These are phyloP conservation scores for Nerophis lumbriciformis DNA, from an alignment of 2,113 vertebrate genomes.

Conservation along the genomic window DNA sequence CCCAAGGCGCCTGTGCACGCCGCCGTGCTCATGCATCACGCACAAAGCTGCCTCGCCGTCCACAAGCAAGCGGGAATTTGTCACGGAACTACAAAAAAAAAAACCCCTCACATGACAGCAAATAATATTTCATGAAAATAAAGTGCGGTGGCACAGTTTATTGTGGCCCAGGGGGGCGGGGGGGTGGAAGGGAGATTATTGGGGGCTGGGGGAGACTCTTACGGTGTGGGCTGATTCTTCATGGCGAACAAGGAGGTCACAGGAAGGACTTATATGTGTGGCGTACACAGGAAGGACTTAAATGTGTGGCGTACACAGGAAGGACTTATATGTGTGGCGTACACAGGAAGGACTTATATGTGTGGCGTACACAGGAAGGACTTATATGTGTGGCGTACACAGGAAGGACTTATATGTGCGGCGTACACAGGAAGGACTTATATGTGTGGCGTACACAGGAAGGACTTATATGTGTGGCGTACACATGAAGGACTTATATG, in stretches of 20 bases:
- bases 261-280: slow-evolving; percentile 5
- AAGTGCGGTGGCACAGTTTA: slow-evolving; percentile 83
- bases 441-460: slow-evolving; percentile 10
- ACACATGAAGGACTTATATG: slow-evolving; percentile 16
- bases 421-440: slow-evolving; percentile 16
- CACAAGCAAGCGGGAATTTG: slow-evolving; percentile 80
- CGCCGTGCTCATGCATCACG: slow-evolving; percentile 85
- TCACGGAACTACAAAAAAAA: slow-evolving; percentile 68
- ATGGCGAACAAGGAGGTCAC: slow-evolving; percentile 38
- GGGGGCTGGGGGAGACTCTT: slow-evolving; percentile 46
- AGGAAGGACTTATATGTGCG: slow-evolving; percentile 2
- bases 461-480: background rate
- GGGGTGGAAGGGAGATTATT: slow-evolving; percentile 5
- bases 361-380: slow-evolving; percentile 14
- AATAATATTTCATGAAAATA: slow-evolving; percentile 94
- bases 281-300: slow-evolving; percentile 16
- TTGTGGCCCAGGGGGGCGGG: slow-evolving; percentile 26
- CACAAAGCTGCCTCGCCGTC: slow-evolving; percentile 73
- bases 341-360: slow-evolving; percentile 17
- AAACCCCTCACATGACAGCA: slow-evolving; percentile 79
- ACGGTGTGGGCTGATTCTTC: slow-evolving; percentile 59
- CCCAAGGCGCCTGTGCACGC: slow-evolving; percentile 73
- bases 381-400: slow-evolving; percentile 1
- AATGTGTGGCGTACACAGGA: slow-evolving; percentile 11
- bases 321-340: background rate